Evolutionary conservation across 2,888 invertebrate species (phyloP).

Genomic region (Noctua comes): DNA sequence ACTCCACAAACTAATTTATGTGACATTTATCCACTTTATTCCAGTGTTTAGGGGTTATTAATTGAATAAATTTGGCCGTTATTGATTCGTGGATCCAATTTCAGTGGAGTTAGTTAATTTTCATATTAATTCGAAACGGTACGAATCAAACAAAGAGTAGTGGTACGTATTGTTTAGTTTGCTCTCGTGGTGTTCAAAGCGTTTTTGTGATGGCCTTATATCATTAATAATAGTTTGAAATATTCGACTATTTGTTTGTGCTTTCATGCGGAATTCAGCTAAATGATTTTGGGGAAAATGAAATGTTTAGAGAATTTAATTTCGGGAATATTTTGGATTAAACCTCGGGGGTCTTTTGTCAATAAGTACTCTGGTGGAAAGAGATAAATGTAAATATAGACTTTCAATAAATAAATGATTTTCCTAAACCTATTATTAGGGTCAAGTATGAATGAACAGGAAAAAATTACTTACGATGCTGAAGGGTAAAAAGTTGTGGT

Average conservation of each 20-base stretch:
- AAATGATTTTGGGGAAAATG: conserved; percentile 21
- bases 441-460: background rate
- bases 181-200: conserved; percentile 14
- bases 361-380: conserved; percentile 20
- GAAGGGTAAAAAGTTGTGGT: too few species aligned
- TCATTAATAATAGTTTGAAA: conserved; percentile 38
- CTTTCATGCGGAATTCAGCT: conserved; percentile 17
- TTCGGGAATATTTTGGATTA: conserved; percentile 27
- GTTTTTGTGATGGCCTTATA: conserved; percentile 52
- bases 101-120: conserved; percentile 60
- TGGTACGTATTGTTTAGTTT: conserved; percentile 50
- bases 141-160: conserved; percentile 42
- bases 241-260: conserved; percentile 42
- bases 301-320: conserved; percentile 25
- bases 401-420: background rate
- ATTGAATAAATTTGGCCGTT: conserved; percentile 70
- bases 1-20: conserved; percentile 72
- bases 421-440: background rate
- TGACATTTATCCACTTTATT: conserved; percentile 73
- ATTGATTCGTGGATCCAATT: conserved; percentile 67
- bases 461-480: too few species aligned
- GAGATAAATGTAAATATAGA: conserved; percentile 1
- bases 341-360: conserved; percentile 27
- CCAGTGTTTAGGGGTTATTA: conserved; percentile 68
- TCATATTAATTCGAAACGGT: conserved; percentile 63